These are phyloP conservation scores for Anguilla obscura DNA, from an alignment of 2,797 vertebrate species.

Conservation along the genomic window DNA sequence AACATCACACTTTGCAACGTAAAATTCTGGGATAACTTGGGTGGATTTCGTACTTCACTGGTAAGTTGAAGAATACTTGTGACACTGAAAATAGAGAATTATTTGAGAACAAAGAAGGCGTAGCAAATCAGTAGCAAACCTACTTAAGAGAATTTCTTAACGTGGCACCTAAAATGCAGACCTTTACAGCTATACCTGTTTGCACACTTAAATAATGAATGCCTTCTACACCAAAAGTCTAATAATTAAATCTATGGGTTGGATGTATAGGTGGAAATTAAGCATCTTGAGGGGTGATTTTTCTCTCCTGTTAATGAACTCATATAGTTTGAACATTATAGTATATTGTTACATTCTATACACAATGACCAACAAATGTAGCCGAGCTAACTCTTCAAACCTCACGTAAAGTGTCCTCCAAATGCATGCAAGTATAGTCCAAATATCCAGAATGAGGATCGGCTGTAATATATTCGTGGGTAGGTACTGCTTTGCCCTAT, in stretches of 20 bases:
- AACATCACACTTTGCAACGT: neutral
- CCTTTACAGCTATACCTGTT: neutral
- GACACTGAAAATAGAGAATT: neutral
- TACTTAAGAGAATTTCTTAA: neutral
- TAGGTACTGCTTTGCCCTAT: neutral
- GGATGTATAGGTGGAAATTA: neutral
- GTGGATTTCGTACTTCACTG: neutral
- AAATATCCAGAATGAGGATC: neutral
- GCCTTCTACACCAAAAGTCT: neutral
- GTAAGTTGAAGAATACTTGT: no score
- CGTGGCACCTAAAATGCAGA: neutral
- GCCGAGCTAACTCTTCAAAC: neutral
- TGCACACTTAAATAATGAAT: neutral
- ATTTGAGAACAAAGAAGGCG: neutral
- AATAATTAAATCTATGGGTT: neutral
- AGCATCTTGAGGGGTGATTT: neutral
- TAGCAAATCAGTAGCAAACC: neutral
- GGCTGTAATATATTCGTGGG: neutral
- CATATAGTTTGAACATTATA: neutral
- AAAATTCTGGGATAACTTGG: neutral
- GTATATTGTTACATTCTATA: neutral
- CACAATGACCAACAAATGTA: neutral
- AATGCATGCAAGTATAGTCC: neutral
- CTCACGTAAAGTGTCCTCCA: neutral
- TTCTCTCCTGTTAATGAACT: neutral